Evolutionary conservation across 1,140 invertebrate species (phyloP).

Genomic region (Asbolus verrucosus): DNA sequence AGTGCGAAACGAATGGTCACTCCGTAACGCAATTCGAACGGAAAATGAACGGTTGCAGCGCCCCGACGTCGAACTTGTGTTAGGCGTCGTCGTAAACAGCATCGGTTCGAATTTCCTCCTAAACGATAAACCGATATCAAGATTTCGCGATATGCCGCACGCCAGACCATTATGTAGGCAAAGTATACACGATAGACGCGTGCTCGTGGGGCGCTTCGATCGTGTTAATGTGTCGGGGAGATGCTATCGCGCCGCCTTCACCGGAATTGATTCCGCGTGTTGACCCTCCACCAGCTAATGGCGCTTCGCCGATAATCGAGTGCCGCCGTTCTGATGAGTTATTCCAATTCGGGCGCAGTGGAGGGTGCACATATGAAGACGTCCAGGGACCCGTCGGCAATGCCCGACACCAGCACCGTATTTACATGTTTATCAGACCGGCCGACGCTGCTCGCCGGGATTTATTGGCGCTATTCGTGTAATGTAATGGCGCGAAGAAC

Average conservation of each 20-base stretch:
- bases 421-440: constrained; percentile 61
- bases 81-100: neutral
- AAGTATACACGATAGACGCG: constrained; percentile 41
- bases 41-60: no score
- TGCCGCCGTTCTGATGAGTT: no score
- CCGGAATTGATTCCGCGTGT: constrained; percentile 46
- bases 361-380: constrained; percentile 60
- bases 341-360: no score
- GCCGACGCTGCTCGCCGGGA: constrained; percentile 49
- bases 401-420: constrained; percentile 47
- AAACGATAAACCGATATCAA: constrained; percentile 14
- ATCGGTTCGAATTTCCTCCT: constrained; percentile 24
- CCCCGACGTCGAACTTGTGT: neutral
- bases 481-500: constrained; percentile 57
- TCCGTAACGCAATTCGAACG: no score
- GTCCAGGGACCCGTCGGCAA: constrained; percentile 14
- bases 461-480: constrained; percentile 57
- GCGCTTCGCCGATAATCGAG: neutral
- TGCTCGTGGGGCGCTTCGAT: constrained; percentile 8
- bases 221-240: constrained; percentile 46
- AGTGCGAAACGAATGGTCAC: constrained; percentile 39
- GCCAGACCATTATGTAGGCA: constrained; percentile 39
- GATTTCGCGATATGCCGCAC: constrained; percentile 19
- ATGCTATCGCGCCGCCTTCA: constrained; percentile 41
- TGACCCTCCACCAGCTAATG: constrained; percentile 24